Percentiles rank a stretch among this genome's conserved stretches.
These are phyloP conservation scores for Chamaetylas fuelleborni DNA, from an alignment of 2,113 vertebrate genomes.

Conservation along the genomic window DNA sequence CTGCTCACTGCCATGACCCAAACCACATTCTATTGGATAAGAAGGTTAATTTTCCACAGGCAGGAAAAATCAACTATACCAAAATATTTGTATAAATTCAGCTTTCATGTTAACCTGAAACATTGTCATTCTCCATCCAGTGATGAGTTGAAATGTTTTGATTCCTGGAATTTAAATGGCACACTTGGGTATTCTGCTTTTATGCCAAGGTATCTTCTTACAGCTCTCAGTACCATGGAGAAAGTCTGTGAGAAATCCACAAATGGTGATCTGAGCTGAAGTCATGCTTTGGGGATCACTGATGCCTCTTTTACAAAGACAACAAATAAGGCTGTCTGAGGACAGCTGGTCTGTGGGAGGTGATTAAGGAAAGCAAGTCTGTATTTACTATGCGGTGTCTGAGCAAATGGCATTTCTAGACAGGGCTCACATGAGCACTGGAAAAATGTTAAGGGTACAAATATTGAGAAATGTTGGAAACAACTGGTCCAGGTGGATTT, in stretches of 20 bases:
- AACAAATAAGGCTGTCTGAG: neutral
- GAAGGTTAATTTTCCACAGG: conserved; percentile 16
- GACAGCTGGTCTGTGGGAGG: neutral
- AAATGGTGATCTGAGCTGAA: neutral
- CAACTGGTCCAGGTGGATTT: neutral
- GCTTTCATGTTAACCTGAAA: neutral
- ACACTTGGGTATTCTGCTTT: neutral
- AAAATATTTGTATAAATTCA: conserved; percentile 17
- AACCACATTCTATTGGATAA: neutral
- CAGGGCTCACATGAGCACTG: neutral
- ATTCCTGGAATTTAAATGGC: neutral
- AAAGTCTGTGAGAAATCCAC: neutral
- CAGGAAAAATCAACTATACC: neutral
- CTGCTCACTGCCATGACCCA: conserved; percentile 13
- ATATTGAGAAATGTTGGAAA: neutral
- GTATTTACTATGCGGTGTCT: neutral
- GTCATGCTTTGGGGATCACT: neutral
- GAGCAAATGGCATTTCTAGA: neutral
- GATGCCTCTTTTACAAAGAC: neutral
- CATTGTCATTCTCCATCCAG: neutral
- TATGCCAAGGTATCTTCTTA: neutral
- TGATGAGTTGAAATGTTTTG: neutral
- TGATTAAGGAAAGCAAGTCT: neutral
- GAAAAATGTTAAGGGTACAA: neutral
- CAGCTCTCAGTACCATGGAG: neutral